Base-by-base conservation (phyloP, 2,113 vertebrate species). In the Rhea pennata region DNA sequence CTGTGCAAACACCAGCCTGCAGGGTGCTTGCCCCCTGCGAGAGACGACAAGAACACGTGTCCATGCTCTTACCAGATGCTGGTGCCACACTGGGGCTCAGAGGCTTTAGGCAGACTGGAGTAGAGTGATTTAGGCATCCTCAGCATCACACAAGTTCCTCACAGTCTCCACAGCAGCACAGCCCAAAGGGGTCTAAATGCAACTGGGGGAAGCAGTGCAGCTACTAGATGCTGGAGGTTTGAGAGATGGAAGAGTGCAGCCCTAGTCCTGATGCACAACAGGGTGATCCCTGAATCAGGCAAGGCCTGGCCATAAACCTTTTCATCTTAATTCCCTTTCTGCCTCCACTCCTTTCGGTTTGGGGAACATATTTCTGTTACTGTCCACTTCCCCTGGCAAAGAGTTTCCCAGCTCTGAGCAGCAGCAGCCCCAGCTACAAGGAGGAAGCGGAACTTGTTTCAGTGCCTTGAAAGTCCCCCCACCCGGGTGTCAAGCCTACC, bases 11-110 rank as follows among this genome's bases (percentile, higher is more conserved):
- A 31, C 15, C 56, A 54, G 39, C 46, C 1, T 0, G 69, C 73
- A 66, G 39, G 0, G 2, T 83, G 71, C 56, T 0, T 9, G 26
- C 9, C 65, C 67, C 56, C 75, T 13, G 26, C 1, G 2, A 72
- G 61, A 42, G 61, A 42, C 21, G 12, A 44, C 44, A 15, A 46
- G 6, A 11, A 39, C 1, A 0, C 1, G 2, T 16, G 69, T 59
- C 46, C 0, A 1, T 33, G 56, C 24, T 31, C 42, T 33, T 86
- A 83, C 22, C 1, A 40, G 87, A 21, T 42, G 44, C 36, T 31
- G 62, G 74, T 15, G 40, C 24, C 46, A 13, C 0, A 1, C 10
- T 24, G 0, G 0, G 23, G 40, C 58, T 7, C 51, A 79, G 70
- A 79, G 53, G 83, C 3, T 85, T 82, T 5, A 3, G 56, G 33